A percentile compares a stretch with the other conserved stretches of the same genome.
Conservation (phyloP, 2,888 invertebrate species). For the Apeira syringaria region DNA sequence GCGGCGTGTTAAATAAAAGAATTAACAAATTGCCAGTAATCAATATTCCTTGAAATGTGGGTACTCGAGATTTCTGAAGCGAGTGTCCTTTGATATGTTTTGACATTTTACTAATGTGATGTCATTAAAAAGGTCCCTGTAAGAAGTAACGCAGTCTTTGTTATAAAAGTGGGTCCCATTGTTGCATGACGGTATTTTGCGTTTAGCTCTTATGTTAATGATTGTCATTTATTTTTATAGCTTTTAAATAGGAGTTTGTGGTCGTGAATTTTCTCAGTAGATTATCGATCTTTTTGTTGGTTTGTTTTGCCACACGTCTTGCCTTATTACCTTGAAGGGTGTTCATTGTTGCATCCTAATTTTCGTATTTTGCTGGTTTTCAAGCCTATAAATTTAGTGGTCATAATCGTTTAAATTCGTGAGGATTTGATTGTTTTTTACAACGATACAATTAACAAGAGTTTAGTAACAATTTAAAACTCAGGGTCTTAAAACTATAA, state of each 20-base stretch:
- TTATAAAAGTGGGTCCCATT: slow-evolving; percentile 14
- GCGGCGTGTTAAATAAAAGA: slow-evolving; percentile 63
- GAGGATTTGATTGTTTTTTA: too few relatives aligned
- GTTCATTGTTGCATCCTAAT: too few relatives aligned
- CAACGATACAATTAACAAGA: too few relatives aligned
- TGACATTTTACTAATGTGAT: slow-evolving; percentile 81
- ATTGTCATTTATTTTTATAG: slow-evolving; percentile 77
- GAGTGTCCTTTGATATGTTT: slow-evolving; percentile 78
- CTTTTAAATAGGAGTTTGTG: slow-evolving; percentile 73
- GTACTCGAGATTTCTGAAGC: slow-evolving; percentile 54
- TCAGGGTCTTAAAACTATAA: too few relatives aligned
- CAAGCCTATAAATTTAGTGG: too few relatives aligned
- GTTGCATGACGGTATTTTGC: slow-evolving; percentile 8
- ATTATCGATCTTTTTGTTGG: slow-evolving; percentile 56
- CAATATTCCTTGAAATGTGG: slow-evolving; percentile 63
- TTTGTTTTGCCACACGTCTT: slow-evolving; percentile 24
- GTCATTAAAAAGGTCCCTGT: slow-evolving; percentile 68
- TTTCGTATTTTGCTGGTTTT: too few relatives aligned
- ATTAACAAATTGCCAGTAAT: slow-evolving; percentile 75
- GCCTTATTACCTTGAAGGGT: too few relatives aligned
- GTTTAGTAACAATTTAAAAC: too few relatives aligned
- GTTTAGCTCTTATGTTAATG: slow-evolving; percentile 61
- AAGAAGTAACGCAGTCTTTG: slow-evolving; percentile 50
- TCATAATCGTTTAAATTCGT: too few relatives aligned
- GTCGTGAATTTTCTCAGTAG: slow-evolving; percentile 61